These are phyloP conservation scores for Odontamblyopus rebecca DNA, from an alignment of 2,797 vertebrate species.

Conservation along the genomic window DNA sequence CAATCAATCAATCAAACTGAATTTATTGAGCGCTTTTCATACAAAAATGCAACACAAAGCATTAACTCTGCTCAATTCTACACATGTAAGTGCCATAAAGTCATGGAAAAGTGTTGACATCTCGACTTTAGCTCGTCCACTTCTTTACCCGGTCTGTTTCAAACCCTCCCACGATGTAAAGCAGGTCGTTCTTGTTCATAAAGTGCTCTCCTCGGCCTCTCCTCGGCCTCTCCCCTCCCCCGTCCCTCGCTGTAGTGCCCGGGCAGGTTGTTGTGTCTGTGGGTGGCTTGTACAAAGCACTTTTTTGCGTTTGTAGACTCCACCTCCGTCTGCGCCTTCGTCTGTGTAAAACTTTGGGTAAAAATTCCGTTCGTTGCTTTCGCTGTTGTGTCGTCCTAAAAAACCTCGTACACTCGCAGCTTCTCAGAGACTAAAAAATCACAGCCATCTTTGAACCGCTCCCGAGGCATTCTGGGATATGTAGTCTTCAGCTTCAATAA, in stretches of 20 bases:
- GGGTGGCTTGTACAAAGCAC: constrained; percentile 90
- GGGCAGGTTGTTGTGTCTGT: constrained; percentile 91
- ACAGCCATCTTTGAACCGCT: constrained; percentile 91
- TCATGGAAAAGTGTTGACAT: no score
- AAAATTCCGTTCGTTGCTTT: constrained; percentile 84
- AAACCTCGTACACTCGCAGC: constrained; percentile 83
- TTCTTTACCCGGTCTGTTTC: no score
- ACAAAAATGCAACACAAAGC: no score
- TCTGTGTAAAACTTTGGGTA: constrained; percentile 81
- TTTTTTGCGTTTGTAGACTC: constrained; percentile 82
- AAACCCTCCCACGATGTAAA: no score
- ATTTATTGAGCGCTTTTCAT: no score
- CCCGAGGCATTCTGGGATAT: constrained; percentile 92
- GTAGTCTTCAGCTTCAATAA: constrained; percentile 70
- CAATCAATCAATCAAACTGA: no score
- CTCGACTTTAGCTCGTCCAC: no score
- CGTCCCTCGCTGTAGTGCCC: constrained; percentile 95
- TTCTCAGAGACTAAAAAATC: constrained; percentile 97
- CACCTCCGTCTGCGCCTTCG: constrained; percentile 90
- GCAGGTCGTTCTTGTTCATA: no score
- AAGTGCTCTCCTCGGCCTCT: background rate
- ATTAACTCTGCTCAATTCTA: no score
- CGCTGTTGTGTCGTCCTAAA: constrained; percentile 95
- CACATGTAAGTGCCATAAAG: no score
- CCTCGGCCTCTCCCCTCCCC: constrained; percentile 55